Evolutionary conservation across 1,140 invertebrate species (phyloP), one percentile per base, ranked within the genome.

Genomic region (Magallana gigas): DNA sequence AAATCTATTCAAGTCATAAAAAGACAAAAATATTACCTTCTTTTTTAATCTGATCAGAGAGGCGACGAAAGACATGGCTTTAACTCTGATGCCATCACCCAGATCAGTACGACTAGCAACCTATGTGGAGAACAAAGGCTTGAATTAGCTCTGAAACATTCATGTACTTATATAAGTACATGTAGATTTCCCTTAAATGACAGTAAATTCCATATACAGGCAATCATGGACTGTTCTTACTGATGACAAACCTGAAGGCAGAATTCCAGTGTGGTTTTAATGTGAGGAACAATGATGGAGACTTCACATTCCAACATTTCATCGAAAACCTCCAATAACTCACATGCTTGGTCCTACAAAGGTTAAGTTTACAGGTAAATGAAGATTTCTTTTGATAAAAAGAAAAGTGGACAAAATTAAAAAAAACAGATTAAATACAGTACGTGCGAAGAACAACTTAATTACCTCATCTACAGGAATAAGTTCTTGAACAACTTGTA

Each of bases 241-340:
- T 76, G 48, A 23, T 16, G 18, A 88, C 89, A 88, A 88, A 97
- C 95, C 87, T 96, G 94, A 57, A 98, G 92, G 93, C 96, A 97
- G 91, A 97, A 96, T 48, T 96, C 96, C 7, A 97, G 92, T 4
- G 97, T 93, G 18, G 94, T 90, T 94, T 96, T 96, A 0, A 97
- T 93, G 92, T 97, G 96, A 18, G 96, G 96, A 2, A 96, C 95
- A 88, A 97, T 93, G 68, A 97, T 95, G 89, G 93, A 91, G 9
- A 97, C 95, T 87, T 96, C 96, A 92, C 95, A 96, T 90, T 97
- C 97, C 59, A 96, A 95, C 81, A 98, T 94, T 89, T 96, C 96
- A 92, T 97, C 97, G 86, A 97, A 95, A 14, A 98, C 94, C 92
- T 97, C 97, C 89, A 98, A 96, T 4, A 96, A 95, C 88, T 96